Conservation (phyloP, 1,140 invertebrate genomes). For the Cyphomyrmex costatus region DNA sequence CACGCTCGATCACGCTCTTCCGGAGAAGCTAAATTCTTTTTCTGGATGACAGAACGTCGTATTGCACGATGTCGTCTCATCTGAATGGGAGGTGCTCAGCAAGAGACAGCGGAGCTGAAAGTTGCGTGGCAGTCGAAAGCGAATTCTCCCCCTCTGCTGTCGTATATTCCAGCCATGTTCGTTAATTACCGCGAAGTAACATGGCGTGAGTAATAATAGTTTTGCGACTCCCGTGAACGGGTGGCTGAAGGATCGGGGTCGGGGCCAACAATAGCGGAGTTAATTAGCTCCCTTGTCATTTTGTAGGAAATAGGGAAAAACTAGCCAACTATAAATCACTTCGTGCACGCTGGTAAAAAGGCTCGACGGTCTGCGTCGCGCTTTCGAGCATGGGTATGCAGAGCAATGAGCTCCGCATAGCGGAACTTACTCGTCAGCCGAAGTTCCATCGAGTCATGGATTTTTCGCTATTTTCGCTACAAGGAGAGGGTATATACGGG, state of each 20-base stretch:
- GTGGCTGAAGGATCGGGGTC: constrained; percentile 31
- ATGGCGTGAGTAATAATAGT: constrained; percentile 84
- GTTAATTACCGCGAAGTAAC: constrained; percentile 75
- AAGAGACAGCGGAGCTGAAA: constrained; percentile 54
- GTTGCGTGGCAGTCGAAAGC: constrained; percentile 53
- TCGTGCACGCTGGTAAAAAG: constrained; percentile 64
- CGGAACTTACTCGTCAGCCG: constrained; percentile 41
- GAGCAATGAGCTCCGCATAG: constrained; percentile 42
- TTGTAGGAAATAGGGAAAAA: constrained; percentile 80
- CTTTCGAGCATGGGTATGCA: constrained; percentile 37
- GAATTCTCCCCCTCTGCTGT: constrained; percentile 56
- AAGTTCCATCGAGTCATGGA: constrained; percentile 24
- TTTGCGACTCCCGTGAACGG: constrained; percentile 73
- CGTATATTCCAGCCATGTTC: constrained; percentile 74
- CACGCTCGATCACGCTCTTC: constrained; percentile 19
- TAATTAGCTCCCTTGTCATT: constrained; percentile 85
- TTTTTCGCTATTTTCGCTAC: constrained; percentile 40
- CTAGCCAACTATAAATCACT: constrained; percentile 82
- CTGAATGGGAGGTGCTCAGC: constrained; percentile 43
- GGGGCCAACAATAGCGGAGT: constrained; percentile 81
- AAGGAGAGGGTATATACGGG: neutral
- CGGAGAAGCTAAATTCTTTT: constrained; percentile 10
- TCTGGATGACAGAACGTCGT: constrained; percentile 29
- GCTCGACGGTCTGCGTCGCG: constrained; percentile 51
- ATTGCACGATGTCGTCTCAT: constrained; percentile 15